These are phyloP conservation scores for Mormyrus lacerda DNA, from an alignment of 2,113 vertebrate genomes.

Conservation along the genomic window DNA sequence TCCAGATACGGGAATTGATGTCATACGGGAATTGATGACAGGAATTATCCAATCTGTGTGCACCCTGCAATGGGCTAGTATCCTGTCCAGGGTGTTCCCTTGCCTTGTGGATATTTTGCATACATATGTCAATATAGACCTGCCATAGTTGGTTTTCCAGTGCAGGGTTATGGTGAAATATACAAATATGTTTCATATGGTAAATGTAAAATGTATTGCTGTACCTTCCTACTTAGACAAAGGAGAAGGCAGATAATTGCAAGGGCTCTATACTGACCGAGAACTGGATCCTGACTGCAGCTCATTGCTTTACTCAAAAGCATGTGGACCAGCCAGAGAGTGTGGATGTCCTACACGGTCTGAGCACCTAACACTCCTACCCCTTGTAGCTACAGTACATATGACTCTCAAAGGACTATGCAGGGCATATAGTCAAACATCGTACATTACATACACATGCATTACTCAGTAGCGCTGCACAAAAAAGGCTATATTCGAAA, in stretches of 20 bases:
- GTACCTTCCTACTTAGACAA: fast-evolving
- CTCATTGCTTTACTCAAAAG: conserved; percentile 66
- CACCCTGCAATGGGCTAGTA: background rate
- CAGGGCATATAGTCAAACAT: background rate
- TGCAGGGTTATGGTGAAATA: background rate
- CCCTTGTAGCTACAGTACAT: background rate
- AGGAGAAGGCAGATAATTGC: conserved; percentile 41
- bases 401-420: background rate
- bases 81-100: background rate
- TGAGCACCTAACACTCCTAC: conserved; percentile 20
- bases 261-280: conserved; percentile 66
- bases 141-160: background rate
- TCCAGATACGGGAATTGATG: background rate
- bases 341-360: conserved; percentile 38
- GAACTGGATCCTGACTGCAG: conserved; percentile 71
- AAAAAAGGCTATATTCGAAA: background rate
- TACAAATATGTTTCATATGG: background rate
- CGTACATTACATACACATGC: background rate
- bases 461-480: background rate
- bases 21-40: background rate
- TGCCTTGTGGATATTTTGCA: background rate
- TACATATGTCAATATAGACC: background rate
- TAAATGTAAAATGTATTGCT: background rate
- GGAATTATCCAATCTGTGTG: background rate
- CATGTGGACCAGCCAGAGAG: background rate